Evolutionary conservation across 1,140 invertebrate species (phyloP).

Genomic region (Stenopsyche tienmushanensis): DNA sequence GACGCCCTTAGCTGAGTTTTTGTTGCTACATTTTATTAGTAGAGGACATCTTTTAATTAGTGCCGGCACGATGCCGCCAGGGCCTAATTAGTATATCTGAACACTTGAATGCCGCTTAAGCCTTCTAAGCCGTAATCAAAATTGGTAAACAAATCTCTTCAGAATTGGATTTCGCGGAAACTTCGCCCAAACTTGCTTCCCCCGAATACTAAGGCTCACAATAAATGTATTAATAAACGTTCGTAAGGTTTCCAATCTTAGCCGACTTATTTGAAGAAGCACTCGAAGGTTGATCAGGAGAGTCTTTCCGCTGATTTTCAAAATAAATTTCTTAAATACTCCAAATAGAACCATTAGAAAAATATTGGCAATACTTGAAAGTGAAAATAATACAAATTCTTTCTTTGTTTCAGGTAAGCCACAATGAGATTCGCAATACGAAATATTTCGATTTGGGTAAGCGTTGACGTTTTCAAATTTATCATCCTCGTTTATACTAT

Average conservation of each 20-base stretch:
- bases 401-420: not conserved
- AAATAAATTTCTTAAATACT: too few species aligned
- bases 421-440: not conserved
- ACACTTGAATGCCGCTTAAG: constrained; percentile 20
- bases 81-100: constrained; percentile 23
- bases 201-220: not conserved
- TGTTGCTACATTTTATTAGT: constrained; percentile 5
- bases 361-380: too few species aligned
- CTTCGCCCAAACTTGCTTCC: not conserved
- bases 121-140: constrained; percentile 18
- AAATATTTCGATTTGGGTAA: not conserved
- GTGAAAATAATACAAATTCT: too few species aligned
- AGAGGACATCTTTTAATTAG: constrained; percentile 17
- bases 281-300: too few species aligned
- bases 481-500: too few species aligned
- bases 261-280: too few species aligned
- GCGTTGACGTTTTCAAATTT: not conserved
- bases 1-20: too few species aligned
- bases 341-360: too few species aligned
- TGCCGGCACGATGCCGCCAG: not conserved
- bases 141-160: constrained; percentile 28
- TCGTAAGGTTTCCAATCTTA: too few species aligned
- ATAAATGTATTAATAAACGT: not conserved
- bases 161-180: constrained; percentile 27
- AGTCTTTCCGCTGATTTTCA: too few species aligned